Conservation (phyloP, 1,140 invertebrate species). For the Riptortus pedestris region DNA sequence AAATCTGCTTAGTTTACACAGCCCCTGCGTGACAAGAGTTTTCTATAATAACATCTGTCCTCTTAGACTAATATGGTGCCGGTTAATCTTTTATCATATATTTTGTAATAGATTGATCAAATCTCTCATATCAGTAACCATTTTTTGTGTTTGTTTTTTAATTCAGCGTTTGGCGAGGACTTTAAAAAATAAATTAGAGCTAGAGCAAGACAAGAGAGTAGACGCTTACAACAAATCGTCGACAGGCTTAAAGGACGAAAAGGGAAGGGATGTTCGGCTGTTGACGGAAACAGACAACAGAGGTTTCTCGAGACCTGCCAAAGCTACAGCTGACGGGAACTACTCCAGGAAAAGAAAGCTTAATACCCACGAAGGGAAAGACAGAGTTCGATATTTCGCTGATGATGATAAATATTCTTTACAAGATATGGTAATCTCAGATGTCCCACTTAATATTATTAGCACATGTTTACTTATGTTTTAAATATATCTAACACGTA, state of each 20-base stretch:
- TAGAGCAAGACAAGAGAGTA: constrained; percentile 45
- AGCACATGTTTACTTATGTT: not conserved
- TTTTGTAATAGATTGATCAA: too few relatives aligned
- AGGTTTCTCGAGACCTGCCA: constrained; percentile 41
- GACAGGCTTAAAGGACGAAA: constrained; percentile 34
- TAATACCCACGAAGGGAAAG: constrained; percentile 60
- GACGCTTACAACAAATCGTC: constrained; percentile 20
- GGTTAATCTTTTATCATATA: too few relatives aligned
- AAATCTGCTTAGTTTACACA: too few relatives aligned
- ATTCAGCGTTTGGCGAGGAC: constrained; percentile 47
- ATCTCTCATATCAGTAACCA: too few relatives aligned
- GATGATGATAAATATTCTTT: constrained; percentile 85
- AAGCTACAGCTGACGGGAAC: constrained; percentile 30
- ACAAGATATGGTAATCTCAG: constrained; percentile 62
- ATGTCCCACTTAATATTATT: constrained; percentile 3
- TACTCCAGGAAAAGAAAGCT: constrained; percentile 45
- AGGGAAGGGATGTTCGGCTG: constrained; percentile 35
- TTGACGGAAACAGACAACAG: constrained; percentile 57
- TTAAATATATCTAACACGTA: not conserved
- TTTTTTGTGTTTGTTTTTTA: not conserved
- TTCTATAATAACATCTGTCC: too few relatives aligned
- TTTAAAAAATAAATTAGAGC: constrained; percentile 63
- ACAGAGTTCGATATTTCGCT: constrained; percentile 72
- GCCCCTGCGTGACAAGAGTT: too few relatives aligned
- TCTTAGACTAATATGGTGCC: too few relatives aligned